Conservation (phyloP, 2,888 invertebrate genomes). For the Rhaphigaster nebulosa region DNA sequence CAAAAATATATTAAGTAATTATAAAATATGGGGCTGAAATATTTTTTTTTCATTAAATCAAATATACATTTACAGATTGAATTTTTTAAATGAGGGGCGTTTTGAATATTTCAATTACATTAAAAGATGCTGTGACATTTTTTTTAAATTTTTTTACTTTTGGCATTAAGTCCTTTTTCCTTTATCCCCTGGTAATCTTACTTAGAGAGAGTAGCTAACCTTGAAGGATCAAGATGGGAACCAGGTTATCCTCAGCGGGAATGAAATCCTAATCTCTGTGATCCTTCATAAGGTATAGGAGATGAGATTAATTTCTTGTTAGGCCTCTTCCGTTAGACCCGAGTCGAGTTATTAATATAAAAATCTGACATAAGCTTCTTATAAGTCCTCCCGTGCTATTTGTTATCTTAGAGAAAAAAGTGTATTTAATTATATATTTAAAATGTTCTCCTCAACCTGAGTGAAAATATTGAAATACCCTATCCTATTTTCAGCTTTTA, state of each 20-base stretch:
- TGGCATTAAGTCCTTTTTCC: neutral
- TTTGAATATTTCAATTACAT: neutral
- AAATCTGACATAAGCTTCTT: constrained; percentile 5
- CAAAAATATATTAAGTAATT: too few relatives aligned
- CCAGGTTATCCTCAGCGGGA: neutral
- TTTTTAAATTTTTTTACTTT: neutral
- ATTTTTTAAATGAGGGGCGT: neutral
- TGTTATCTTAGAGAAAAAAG: neutral
- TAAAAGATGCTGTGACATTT: neutral
- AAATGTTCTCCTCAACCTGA: neutral
- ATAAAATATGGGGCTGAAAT: too few relatives aligned
- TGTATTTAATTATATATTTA: constrained; percentile 22
- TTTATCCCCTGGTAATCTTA: neutral
- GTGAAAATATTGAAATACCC: too few relatives aligned
- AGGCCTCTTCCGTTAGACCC: neutral
- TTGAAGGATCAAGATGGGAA: neutral
- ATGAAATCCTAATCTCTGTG: neutral
- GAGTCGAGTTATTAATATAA: neutral
- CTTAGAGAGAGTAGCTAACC: neutral
- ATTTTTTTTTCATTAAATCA: too few relatives aligned
- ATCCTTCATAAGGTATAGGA: neutral
- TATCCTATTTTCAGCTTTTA: too few relatives aligned
- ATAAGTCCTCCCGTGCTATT: neutral
- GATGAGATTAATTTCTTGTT: constrained; percentile 21
- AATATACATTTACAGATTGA: neutral